Conservation (phyloP, 2,113 vertebrate genomes). For the Sterna hirundo region DNA sequence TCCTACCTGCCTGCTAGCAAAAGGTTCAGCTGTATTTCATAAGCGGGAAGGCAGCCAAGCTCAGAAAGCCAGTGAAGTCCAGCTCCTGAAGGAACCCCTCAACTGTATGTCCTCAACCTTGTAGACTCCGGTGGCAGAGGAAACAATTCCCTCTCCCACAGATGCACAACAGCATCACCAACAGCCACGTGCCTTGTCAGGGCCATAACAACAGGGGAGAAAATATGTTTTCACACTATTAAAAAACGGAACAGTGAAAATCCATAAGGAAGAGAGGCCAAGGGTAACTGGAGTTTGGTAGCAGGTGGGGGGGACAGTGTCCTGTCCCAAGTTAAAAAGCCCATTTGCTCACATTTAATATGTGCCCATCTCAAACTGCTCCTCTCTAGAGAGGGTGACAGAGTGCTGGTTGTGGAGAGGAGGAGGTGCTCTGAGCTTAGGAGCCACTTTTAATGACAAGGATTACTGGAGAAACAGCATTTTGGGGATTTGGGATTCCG, state of each 20-base stretch:
- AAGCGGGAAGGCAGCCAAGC: background rate
- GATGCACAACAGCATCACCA: background rate
- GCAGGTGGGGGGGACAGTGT: too few species aligned
- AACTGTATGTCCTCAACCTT: background rate
- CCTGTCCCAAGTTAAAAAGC: background rate
- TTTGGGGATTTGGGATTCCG: conserved; percentile 48
- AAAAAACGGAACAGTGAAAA: background rate
- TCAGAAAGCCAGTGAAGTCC: background rate
- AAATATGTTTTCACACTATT: background rate
- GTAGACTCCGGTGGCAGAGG: background rate
- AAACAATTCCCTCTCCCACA: background rate
- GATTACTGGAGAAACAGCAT: conserved; percentile 49
- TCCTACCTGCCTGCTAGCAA: background rate
- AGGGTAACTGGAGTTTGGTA: background rate
- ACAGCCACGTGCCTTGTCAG: background rate
- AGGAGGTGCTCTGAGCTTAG: background rate
- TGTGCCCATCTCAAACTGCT: background rate
- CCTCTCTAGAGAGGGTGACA: background rate
- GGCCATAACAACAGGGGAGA: background rate
- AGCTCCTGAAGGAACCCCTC: background rate
- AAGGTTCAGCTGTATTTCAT: background rate
- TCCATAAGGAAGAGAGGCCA: background rate
- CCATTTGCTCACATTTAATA: background rate
- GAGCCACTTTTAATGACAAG: conserved; percentile 28
- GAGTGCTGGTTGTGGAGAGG: background rate